phyloP scores from a whole-genome alignment of 2,797 vertebrate species.

The Danio choprae region DNA sequence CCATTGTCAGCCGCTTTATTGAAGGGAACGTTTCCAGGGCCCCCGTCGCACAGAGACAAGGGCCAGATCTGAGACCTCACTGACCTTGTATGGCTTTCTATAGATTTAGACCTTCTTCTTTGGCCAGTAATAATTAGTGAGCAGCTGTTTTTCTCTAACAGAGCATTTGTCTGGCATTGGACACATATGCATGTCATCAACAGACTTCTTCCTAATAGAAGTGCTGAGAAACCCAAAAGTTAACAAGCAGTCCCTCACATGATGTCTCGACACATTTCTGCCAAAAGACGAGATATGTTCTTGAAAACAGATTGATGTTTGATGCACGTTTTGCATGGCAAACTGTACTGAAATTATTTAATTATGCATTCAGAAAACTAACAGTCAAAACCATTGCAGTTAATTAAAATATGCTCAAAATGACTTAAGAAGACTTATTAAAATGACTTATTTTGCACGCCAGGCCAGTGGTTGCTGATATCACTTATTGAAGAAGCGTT shows the following conservation, averaged over 20 bases:
- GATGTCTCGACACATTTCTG: background rate
- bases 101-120: conserved; percentile 59
- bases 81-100: conserved; percentile 59
- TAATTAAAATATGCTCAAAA: no score
- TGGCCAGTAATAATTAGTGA: conserved; percentile 71
- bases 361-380: no score
- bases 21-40: conserved; percentile 18
- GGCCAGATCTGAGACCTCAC: conserved; percentile 52
- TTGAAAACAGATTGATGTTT: no score
- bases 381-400: no score
- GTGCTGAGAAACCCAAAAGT: conserved; percentile 37
- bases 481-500: no score
- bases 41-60: background rate
- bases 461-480: no score
- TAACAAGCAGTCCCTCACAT: conserved; percentile 16
- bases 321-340: no score
- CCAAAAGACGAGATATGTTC: background rate
- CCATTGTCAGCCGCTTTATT: conserved; percentile 32
- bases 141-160: conserved; percentile 75
- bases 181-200: conserved; percentile 52
- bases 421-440: no score
- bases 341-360: no score
- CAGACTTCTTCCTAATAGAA: conserved; percentile 50
- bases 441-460: no score
- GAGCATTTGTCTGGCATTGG: conserved; percentile 58